phyloP scores from a whole-genome alignment of 1,140 invertebrate genomes.

The Carcinoscorpius rotundicauda region DNA sequence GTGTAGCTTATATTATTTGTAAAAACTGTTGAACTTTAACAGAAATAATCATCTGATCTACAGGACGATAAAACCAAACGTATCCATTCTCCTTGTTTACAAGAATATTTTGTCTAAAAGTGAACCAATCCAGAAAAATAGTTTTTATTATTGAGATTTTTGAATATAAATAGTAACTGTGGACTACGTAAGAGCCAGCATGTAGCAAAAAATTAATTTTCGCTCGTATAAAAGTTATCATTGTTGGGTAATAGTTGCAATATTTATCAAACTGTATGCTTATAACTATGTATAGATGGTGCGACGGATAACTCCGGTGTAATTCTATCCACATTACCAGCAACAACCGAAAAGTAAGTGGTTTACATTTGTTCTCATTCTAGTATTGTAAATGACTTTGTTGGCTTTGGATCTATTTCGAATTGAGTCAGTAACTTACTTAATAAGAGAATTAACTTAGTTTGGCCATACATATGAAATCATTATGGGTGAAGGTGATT shows the following conservation, averaged over 20 bases:
- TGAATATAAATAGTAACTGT: background rate
- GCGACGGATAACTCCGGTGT: slow-evolving; percentile 25
- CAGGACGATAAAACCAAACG: background rate
- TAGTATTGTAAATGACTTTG: no score
- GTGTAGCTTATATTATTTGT: background rate
- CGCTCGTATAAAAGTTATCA: background rate
- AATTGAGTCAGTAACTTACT: background rate
- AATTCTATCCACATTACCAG: slow-evolving; percentile 18
- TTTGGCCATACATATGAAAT: background rate
- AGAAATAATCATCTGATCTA: background rate
- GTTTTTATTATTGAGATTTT: background rate
- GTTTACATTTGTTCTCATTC: no score
- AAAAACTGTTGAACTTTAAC: slow-evolving; percentile 3
- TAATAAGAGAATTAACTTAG: background rate
- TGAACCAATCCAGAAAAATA: background rate
- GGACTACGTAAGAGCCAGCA: background rate
- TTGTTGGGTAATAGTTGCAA: background rate
- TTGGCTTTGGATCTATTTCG: background rate
- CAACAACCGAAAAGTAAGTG: slow-evolving; percentile 17
- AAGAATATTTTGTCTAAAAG: background rate
- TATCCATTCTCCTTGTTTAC: background rate
- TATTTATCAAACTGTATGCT: background rate
- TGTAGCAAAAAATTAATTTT: background rate
- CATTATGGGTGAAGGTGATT: background rate
- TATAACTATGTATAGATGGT: slow-evolving; percentile 13